Evolutionary conservation across 2,888 invertebrate genomes (phyloP).

Genomic region (Zaprionus bogoriensis): DNA sequence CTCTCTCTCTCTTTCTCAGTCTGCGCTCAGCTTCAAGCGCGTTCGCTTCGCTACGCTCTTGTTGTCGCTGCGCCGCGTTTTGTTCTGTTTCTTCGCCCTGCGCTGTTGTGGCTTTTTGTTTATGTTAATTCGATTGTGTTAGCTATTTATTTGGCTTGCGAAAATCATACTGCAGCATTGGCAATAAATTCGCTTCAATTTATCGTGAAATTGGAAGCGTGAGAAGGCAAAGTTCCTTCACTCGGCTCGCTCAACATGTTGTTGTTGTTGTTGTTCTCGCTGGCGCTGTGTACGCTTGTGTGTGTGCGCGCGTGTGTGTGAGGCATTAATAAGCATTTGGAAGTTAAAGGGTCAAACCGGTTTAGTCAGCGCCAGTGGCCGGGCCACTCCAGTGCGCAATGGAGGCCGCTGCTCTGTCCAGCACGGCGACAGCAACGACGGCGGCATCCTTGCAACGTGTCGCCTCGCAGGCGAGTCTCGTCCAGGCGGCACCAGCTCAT

Average conservation of each 20-base stretch:
- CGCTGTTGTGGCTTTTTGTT: slow-evolving; percentile 47
- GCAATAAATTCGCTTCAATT: slow-evolving; percentile 64
- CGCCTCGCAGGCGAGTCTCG: slow-evolving; percentile 87
- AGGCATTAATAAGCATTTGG: slow-evolving; percentile 67
- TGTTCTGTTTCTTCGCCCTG: slow-evolving; percentile 13
- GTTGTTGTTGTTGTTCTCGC: slow-evolving; percentile 17
- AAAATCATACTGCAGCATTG: slow-evolving; percentile 45
- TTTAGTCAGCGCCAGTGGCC: slow-evolving; percentile 60
- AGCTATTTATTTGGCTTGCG: slow-evolving; percentile 53
- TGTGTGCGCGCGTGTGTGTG: slow-evolving; percentile 24
- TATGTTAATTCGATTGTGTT: slow-evolving; percentile 66
- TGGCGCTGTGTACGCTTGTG: background rate
- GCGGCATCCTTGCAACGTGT: slow-evolving; percentile 79
- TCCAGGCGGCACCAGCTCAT: slow-evolving; percentile 81
- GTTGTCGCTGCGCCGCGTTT: background rate
- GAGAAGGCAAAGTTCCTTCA: slow-evolving; percentile 49
- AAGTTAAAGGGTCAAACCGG: slow-evolving; percentile 80
- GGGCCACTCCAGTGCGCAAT: slow-evolving; percentile 28
- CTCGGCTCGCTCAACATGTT: slow-evolving; percentile 15
- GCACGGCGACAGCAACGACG: slow-evolving; percentile 28
- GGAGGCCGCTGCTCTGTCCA: slow-evolving; percentile 25
- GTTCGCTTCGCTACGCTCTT: slow-evolving; percentile 29
- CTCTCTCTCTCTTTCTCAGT: slow-evolving; percentile 32
- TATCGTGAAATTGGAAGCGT: slow-evolving; percentile 65
- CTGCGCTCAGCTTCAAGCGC: slow-evolving; percentile 50